Percentiles rank a stretch among this genome's conserved stretches.
These are phyloP conservation scores for Drosophila micromelanica DNA, from an alignment of 1,140 invertebrate genomes.

Conservation along the genomic window DNA sequence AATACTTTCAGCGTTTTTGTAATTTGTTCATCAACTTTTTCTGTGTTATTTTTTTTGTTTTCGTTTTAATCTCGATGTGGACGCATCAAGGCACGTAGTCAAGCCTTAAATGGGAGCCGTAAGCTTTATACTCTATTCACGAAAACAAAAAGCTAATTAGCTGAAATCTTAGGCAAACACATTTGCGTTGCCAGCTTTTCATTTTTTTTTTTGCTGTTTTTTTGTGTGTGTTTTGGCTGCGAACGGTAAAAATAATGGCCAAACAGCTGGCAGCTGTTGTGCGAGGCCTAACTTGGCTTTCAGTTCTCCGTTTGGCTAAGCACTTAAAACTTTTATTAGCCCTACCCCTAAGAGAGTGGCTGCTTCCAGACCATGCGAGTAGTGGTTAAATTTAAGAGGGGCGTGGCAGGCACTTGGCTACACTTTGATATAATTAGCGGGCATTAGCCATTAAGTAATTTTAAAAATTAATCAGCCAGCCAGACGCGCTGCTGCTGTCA, in stretches of 20 bases:
- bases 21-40: neutral
- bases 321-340: constrained; percentile 78
- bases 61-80: too few relatives aligned
- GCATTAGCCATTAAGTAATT: constrained; percentile 68
- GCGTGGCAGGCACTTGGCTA: constrained; percentile 18
- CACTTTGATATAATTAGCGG: constrained; percentile 71
- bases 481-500: constrained; percentile 35
- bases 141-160: constrained; percentile 54
- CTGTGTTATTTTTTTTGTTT: neutral
- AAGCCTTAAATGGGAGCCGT: constrained; percentile 4
- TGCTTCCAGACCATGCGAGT: neutral
- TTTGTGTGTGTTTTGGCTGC: neutral
- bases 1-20: too few relatives aligned
- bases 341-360: constrained; percentile 10
- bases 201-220: constrained; percentile 33
- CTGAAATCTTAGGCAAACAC: constrained; percentile 41
- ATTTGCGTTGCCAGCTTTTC: constrained; percentile 19
- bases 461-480: constrained; percentile 70
- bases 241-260: constrained; percentile 42
- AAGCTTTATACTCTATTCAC: constrained; percentile 4
- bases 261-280: constrained; percentile 51
- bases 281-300: constrained; percentile 18
- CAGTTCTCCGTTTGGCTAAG: constrained; percentile 37
- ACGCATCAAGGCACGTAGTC: constrained; percentile 11
- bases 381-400: too few relatives aligned